A percentile compares a stretch with the other conserved stretches of the same genome.
Conservation (phyloP, 2,113 vertebrate genomes). For the Aspiorhynchus laticeps region DNA sequence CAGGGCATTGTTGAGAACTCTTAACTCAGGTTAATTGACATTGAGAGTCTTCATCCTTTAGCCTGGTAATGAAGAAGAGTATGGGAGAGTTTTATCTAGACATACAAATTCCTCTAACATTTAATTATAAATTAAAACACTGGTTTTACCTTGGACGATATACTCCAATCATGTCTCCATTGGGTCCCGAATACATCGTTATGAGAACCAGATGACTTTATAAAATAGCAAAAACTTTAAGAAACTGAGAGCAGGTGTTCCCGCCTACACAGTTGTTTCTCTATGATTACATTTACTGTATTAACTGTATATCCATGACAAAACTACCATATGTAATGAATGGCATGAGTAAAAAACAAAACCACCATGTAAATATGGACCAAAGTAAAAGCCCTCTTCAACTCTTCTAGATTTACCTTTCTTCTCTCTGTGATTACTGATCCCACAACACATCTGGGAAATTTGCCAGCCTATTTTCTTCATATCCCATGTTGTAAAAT, state of each 20-base stretch:
- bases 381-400: not conserved
- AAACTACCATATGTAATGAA: not conserved
- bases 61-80: not conserved
- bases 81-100: not conserved
- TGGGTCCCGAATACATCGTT: not conserved
- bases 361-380: not conserved
- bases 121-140: not conserved
- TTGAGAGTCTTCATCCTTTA: not conserved
- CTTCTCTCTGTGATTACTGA: not conserved
- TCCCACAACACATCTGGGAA: not conserved
- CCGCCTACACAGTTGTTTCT: not conserved
- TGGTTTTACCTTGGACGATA: not conserved
- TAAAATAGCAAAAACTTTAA: not conserved
- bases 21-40: not conserved
- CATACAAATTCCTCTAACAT: not conserved
- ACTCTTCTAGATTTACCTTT: not conserved
- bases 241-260: not conserved
- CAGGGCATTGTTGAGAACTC: not conserved
- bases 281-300: not conserved
- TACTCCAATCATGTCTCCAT: not conserved
- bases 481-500: not conserved
- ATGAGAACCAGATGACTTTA: slow-evolving; percentile 31
- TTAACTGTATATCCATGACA: not conserved
- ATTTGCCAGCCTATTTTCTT: not conserved
- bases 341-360: not conserved